Conservation (phyloP, 2,888 invertebrate genomes). For the Tetragonula carbonaria region DNA sequence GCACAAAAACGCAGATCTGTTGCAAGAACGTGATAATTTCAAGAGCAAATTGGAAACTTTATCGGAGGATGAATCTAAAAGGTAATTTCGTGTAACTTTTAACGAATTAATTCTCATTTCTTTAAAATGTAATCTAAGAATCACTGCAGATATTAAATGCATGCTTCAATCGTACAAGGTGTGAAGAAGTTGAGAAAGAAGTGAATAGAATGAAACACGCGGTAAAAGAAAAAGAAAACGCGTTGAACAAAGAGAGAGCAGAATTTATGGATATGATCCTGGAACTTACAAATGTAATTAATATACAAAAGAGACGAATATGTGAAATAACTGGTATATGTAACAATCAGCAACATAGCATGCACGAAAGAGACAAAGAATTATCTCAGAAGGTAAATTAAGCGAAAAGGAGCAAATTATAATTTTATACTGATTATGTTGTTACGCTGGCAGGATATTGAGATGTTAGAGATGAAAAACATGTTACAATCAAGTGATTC, state of each 20-base stretch:
- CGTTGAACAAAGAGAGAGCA: slow-evolving; percentile 61
- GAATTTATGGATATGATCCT: slow-evolving; percentile 67
- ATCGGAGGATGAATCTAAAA: slow-evolving; percentile 68
- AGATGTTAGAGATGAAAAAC: slow-evolving; percentile 58
- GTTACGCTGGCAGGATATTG: slow-evolving; percentile 44
- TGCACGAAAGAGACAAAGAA: slow-evolving; percentile 65
- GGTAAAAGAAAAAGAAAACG: slow-evolving; percentile 68
- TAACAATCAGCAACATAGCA: slow-evolving; percentile 63
- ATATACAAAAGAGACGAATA: slow-evolving; percentile 71
- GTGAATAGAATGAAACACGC: slow-evolving; percentile 64
- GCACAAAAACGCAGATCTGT: slow-evolving; percentile 60
- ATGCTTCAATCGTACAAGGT: slow-evolving; percentile 62
- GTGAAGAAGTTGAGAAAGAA: slow-evolving; percentile 67
- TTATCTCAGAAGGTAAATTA: slow-evolving; percentile 63
- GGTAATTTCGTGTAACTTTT: slow-evolving; percentile 52
- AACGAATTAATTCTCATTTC: not conserved
- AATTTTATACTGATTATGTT: not conserved
- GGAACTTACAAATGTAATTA: slow-evolving; percentile 69
- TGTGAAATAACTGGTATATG: slow-evolving; percentile 69
- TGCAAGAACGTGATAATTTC: slow-evolving; percentile 69
- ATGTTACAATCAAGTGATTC: slow-evolving; percentile 58
- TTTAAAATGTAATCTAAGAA: slow-evolving; percentile 32
- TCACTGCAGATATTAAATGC: slow-evolving; percentile 40
- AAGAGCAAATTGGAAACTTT: slow-evolving; percentile 62
- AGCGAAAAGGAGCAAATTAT: not conserved